phyloP scores from a whole-genome alignment of 2,888 invertebrate species.

The Caradrina clavipalpis region DNA sequence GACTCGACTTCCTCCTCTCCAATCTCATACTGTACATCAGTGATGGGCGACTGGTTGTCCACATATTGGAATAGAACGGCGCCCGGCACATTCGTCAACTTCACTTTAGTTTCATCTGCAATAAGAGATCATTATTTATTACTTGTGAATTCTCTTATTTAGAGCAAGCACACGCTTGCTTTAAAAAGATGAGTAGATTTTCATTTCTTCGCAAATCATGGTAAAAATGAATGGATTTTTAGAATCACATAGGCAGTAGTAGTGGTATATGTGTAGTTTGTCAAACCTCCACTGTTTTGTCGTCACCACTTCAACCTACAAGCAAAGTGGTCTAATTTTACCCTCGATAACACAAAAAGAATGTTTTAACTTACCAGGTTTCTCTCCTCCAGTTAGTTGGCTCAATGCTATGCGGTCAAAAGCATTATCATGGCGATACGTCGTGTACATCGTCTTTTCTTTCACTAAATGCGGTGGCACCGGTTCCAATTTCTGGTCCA shows the following conservation, averaged over 20 bases:
- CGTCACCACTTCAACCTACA: no score
- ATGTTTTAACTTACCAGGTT: conserved; percentile 71
- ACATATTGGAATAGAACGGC: conserved; percentile 79
- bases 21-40: conserved; percentile 78
- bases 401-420: conserved; percentile 84
- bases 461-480: conserved; percentile 76
- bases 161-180: no score
- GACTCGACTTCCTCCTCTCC: conserved; percentile 82
- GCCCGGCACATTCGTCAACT: conserved; percentile 81
- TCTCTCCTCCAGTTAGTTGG: conserved; percentile 82
- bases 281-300: no score
- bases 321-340: not conserved
- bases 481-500: conserved; percentile 78
- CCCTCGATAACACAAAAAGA: not conserved
- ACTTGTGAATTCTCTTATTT: no score
- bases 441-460: conserved; percentile 72
- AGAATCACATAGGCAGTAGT: no score
- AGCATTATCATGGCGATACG: conserved; percentile 80
- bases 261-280: no score
- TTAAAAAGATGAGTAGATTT: no score
- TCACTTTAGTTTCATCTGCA: conserved; percentile 80
- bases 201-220: no score
- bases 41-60: conserved; percentile 67
- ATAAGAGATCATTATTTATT: conserved; percentile 24
- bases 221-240: no score